Base-by-base conservation (phyloP, 2,888 invertebrate species). In the Sipha maydis region DNA sequence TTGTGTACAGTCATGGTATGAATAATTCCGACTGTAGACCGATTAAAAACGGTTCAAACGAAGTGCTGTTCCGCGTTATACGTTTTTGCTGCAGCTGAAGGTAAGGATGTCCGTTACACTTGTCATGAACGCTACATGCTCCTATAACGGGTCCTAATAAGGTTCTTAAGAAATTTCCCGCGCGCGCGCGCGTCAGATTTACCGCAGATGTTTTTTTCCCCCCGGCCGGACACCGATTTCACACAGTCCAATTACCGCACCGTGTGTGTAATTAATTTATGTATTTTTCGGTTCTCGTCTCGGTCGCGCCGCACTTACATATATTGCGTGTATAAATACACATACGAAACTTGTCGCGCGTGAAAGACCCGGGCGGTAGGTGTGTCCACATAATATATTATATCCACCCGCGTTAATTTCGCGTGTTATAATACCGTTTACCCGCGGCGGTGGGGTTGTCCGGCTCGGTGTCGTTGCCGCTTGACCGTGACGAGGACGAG, bases 131-230 rank as follows among this genome's bases (percentile, higher is more conserved):
- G 25, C 25, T 17, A 31, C 11, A 71, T 17, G 31, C 28, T 7
- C 38, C 41, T 61, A 82, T 82, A 82, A 82, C 82, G 82, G 82
- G 69, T 71, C 82, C 48, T 82, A 82, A 82, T 82, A 82, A 82
- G 69, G n/a, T 48, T 71, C 31, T 48, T 69, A 48, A 48, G 56
- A 56, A 56, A 79, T 79, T 80, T 79, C n/a, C 69, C 69, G 69
- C 69, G 69, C 67, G 31, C 11, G 56, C 56, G 56, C 38, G 38
- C 73, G 28, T 67, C 67, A n/a, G n/a, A 67, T 54, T 78, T 78
- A 78, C 78, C 78, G 25, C 21, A 31, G 79, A 56, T 25, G 14
- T 21, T 56, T 56, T 31, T 54, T 54, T 31, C 28, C 28, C 28
- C 17, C 28, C 28, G 28, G 28, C 31, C 71, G 28, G 71, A 71